phyloP scores from a whole-genome alignment of 2,888 invertebrate species.

The Hyles lineata region DNA sequence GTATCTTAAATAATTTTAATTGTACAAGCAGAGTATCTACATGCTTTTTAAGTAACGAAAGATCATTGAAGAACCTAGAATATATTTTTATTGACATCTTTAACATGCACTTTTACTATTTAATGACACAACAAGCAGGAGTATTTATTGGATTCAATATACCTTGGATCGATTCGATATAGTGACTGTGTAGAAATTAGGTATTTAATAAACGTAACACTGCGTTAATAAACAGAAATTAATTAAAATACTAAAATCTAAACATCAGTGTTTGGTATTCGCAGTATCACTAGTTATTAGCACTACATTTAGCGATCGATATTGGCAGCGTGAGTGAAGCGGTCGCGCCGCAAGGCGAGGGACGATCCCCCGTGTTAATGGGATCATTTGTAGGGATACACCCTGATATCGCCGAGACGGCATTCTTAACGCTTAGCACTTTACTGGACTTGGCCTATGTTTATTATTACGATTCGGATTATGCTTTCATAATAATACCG shows the following conservation, averaged over 20 bases:
- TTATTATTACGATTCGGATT: not conserved
- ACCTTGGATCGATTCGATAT: too few species aligned
- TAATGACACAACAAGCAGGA: too few species aligned
- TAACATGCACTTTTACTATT: too few species aligned
- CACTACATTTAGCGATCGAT: conserved; percentile 55
- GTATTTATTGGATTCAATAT: too few species aligned
- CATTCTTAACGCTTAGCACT: conserved; percentile 43
- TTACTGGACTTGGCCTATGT: not conserved
- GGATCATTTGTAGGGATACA: conserved; percentile 67
- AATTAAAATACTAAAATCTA: too few species aligned
- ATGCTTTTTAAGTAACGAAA: not conserved
- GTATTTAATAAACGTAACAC: too few species aligned
- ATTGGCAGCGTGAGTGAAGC: conserved; percentile 45
- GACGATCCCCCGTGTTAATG: conserved; percentile 66
- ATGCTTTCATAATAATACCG: too few species aligned
- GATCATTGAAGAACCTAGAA: too few species aligned
- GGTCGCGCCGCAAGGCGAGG: conserved; percentile 57
- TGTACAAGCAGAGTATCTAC: not conserved
- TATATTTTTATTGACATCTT: too few species aligned
- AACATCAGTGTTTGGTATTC: conserved; percentile 28
- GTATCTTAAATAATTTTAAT: not conserved
- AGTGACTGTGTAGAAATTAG: too few species aligned
- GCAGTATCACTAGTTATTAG: conserved; percentile 37
- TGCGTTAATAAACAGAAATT: too few species aligned
- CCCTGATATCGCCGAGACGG: conserved; percentile 52